These are phyloP conservation scores for Drosophila ezoana DNA, from an alignment of 2,888 invertebrate genomes.

Conservation along the genomic window DNA sequence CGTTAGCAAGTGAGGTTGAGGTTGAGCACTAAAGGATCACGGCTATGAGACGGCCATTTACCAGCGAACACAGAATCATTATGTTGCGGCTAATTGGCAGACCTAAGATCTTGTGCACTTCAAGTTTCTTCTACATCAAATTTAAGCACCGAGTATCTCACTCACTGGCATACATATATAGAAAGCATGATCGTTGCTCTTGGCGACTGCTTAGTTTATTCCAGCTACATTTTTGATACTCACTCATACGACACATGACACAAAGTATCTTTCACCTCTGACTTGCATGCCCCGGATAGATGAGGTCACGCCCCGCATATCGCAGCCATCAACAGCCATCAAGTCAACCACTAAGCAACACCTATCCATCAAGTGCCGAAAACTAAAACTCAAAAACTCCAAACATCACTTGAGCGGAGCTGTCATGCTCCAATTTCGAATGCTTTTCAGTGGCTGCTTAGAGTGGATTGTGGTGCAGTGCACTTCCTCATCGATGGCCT, in stretches of 20 bases:
- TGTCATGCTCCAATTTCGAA: constrained; percentile 72
- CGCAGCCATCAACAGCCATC: constrained; percentile 22
- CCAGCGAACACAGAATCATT: constrained; percentile 17
- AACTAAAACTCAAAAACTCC: constrained; percentile 12
- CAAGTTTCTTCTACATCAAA: constrained; percentile 1
- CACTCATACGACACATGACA: neutral
- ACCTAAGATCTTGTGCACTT: neutral
- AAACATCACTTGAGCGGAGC: constrained; percentile 20
- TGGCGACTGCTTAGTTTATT: neutral
- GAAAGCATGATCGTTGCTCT: too few species aligned
- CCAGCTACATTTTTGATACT: neutral
- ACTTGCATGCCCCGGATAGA: neutral
- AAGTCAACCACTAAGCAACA: constrained; percentile 50
- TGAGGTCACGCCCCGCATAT: constrained; percentile 9
- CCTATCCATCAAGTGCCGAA: constrained; percentile 63
- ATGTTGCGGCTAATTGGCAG: constrained; percentile 32
- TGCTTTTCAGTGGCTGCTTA: constrained; percentile 72
- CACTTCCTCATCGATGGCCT: constrained; percentile 36
- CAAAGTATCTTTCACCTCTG: constrained; percentile 8
- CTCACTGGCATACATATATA: neutral
- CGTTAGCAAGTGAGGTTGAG: constrained; percentile 23
- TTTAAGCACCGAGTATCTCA: too few species aligned
- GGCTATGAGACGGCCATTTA: constrained; percentile 14
- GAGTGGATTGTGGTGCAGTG: constrained; percentile 14
- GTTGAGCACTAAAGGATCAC: constrained; percentile 26